phyloP scores from a whole-genome alignment of 2,888 invertebrate species.

The Drosophila sordidula region DNA sequence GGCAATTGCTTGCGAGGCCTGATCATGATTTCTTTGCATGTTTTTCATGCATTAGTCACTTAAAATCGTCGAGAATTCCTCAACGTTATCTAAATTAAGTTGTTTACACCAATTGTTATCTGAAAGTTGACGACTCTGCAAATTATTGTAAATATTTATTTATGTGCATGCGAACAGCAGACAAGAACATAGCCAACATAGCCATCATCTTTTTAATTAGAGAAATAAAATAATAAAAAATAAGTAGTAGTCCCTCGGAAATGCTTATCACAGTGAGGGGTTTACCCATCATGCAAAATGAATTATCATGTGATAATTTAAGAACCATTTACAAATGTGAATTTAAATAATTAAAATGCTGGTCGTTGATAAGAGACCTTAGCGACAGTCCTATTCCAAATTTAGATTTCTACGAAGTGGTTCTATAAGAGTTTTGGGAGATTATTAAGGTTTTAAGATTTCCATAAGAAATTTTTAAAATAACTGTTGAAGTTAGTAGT shows the following conservation, averaged over 20 bases:
- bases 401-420: not conserved
- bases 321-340: constrained; percentile 7
- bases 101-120: constrained; percentile 36
- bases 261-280: constrained; percentile 8
- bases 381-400: not conserved
- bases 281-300: constrained; percentile 9
- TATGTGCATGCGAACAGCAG: constrained; percentile 28
- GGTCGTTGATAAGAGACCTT: not conserved
- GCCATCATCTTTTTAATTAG: constrained; percentile 28
- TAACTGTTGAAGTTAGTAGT: too few species aligned
- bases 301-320: constrained; percentile 19
- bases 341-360: constrained; percentile 7
- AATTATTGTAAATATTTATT: constrained; percentile 52
- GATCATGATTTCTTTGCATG: constrained; percentile 11
- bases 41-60: constrained; percentile 30
- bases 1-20: not conserved
- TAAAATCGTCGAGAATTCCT: constrained; percentile 15
- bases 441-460: too few species aligned
- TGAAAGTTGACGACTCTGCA: constrained; percentile 20
- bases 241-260: constrained; percentile 15
- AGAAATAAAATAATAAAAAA: constrained; percentile 3
- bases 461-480: too few species aligned
- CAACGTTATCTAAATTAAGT: constrained; percentile 31
- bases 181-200: constrained; percentile 12
- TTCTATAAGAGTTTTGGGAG: too few species aligned